Base-by-base conservation (phyloP, 2,888 invertebrate genomes). In the Tortricodes alternella region DNA sequence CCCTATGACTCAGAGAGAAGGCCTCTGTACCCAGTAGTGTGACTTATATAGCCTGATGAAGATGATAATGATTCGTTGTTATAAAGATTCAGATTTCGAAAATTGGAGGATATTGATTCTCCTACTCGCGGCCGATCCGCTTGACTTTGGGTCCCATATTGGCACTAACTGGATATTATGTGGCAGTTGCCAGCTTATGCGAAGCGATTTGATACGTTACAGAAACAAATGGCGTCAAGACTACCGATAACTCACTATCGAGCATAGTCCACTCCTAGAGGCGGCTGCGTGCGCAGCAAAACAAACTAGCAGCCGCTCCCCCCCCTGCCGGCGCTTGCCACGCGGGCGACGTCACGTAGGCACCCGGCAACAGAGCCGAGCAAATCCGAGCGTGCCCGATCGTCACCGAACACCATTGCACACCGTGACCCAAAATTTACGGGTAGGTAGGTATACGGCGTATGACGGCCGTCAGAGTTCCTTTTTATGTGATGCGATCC, bases 341-440 rank as follows among this genome's bases (percentile, higher is more conserved):
- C 90, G 89, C 83, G 87, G 84, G 62, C 78, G 71, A 68, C 81
- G 89, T 90, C 89, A 90, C 89, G 90, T 90, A 90, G 89, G 88
- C 90, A 29, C 55, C 44, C 51, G 34, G 38, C 29, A 19, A 46
- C 52, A 49, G 35, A 24, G 35, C 41, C 29, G 19, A 16, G 18
- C 18, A n/a, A 15, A 11, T 15, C 43, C 24, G 27, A 43, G 23
- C 34, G 35, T 18, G 3, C 38, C 27, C 27, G 27, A 11, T n/a
- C 50, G 29, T 11, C 27, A 39, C 37, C 37, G 27, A 39, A 29
- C 52, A 18, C 52, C 57, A 38, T 39, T 18, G 15, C 44, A 46
- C 41, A 41, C 53, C 29, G 34, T 41, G 24, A 58, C 62, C 60
- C 49, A 53, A 50, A 61, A 61, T 58, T 21, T 34, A 7, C 13